phyloP scores from a whole-genome alignment of 2,888 invertebrate genomes.

The Sericinus montela region DNA sequence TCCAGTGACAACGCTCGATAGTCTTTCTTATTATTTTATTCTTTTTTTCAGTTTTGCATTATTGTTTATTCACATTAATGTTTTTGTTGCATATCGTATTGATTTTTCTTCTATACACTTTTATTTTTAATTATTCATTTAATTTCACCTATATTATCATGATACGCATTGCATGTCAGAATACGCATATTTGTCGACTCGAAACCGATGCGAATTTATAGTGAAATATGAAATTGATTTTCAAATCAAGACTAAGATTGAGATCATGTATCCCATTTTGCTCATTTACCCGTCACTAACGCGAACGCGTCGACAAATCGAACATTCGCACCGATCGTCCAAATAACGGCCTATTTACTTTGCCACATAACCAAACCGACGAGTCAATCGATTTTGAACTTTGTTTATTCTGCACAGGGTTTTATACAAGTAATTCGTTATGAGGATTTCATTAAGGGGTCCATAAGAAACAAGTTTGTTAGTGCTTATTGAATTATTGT shows the following conservation, averaged over 20 bases:
- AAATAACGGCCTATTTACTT: constrained; percentile 17
- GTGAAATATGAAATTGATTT: no score
- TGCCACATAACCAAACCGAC: constrained; percentile 17
- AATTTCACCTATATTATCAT: no score
- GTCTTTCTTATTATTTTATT: no score
- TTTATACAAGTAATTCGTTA: not conserved
- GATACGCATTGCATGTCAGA: no score
- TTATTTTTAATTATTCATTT: no score
- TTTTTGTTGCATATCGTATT: no score
- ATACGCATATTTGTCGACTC: no score
- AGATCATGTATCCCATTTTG: not conserved
- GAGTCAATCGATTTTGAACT: constrained; percentile 6
- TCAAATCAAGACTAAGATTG: not conserved
- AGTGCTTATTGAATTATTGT: not conserved
- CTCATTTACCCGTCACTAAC: constrained; percentile 14
- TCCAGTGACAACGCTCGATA: no score
- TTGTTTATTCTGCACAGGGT: not conserved
- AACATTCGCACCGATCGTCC: constrained; percentile 16
- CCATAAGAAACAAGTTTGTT: constrained; percentile 3
- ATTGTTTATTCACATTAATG: no score
- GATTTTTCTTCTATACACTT: no score
- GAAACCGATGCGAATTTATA: no score
- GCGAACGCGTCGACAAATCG: constrained; percentile 12
- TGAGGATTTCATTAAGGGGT: not conserved
- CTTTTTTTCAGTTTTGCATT: no score